Evolutionary conservation across 2,113 vertebrate species (phyloP).

Genomic region (Tragelaphus buxtoni): DNA sequence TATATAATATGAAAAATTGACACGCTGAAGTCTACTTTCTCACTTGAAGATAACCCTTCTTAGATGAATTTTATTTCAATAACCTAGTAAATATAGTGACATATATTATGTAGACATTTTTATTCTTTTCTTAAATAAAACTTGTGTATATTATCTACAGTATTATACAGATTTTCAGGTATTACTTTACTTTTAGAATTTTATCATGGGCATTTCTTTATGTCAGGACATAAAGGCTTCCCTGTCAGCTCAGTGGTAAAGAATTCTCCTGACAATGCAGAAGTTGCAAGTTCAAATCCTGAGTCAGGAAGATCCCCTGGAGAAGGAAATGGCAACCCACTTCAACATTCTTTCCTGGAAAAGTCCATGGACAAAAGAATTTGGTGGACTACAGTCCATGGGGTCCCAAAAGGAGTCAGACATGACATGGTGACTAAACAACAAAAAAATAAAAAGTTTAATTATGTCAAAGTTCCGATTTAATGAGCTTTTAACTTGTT

Average conservation of each 20-base stretch:
- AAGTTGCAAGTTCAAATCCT: neutral
- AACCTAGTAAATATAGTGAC: neutral
- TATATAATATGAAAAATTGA: neutral
- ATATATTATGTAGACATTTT: neutral
- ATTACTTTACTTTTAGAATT: neutral
- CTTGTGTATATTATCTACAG: neutral
- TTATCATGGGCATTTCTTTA: neutral
- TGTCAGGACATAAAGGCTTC: neutral
- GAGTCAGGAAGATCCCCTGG: neutral
- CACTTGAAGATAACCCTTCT: neutral
- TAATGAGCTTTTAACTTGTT: neutral
- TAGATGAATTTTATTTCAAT: neutral
- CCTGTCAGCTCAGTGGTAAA: neutral
- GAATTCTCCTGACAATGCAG: neutral
- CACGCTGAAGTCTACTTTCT: neutral
- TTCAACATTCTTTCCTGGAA: neutral
- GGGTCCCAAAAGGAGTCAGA: neutral
- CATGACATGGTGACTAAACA: neutral
- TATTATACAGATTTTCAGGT: neutral
- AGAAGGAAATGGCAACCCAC: neutral
- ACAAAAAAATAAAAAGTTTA: neutral
- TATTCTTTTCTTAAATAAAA: neutral
- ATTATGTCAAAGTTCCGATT: neutral
- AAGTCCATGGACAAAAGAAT: neutral
- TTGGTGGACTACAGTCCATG: neutral